Percentiles rank a stretch among this genome's conserved stretches.
Evolutionary conservation across 64 coral and sea anemone species (phyloP).

Genomic region (Dendrophyllia cribrosa): DNA sequence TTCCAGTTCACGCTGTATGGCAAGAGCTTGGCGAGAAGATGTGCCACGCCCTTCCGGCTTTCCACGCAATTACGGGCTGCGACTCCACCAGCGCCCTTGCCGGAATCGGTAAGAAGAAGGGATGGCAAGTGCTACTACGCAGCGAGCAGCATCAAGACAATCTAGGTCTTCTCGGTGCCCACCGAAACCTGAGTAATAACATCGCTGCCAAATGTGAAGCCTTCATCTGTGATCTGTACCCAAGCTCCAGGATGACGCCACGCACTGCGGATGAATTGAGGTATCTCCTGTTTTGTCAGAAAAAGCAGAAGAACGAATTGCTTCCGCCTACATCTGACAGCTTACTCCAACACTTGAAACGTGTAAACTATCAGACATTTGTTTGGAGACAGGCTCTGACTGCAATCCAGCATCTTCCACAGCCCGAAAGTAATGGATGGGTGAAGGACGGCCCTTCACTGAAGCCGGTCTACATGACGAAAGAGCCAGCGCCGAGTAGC

Average conservation of each 20-base stretch:
- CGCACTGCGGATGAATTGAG: constrained; percentile 56
- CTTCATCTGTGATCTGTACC: constrained; percentile 46
- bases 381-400: no score
- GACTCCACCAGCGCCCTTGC: constrained; percentile 62
- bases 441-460: no score
- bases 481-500: no score
- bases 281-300: constrained; percentile 59
- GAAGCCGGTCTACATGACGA: no score
- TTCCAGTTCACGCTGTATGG: constrained; percentile 36
- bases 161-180: constrained; percentile 40
- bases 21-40: constrained; percentile 41
- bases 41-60: constrained; percentile 46
- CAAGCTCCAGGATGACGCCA: constrained; percentile 11
- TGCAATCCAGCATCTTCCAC: no score
- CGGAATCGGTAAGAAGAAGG: constrained; percentile 56
- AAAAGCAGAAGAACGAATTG: constrained; percentile 72
- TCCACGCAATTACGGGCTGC: constrained; percentile 62
- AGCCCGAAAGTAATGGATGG: constrained; percentile 63
- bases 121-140: constrained; percentile 22
- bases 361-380: constrained; percentile 59
- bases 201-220: constrained; percentile 35
- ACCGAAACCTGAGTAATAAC: constrained; percentile 26
- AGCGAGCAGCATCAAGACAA: constrained; percentile 18
- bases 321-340: constrained; percentile 72
- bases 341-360: constrained; percentile 57